phyloP scores from a whole-genome alignment of 1,140 invertebrate species.

The Saccostrea glomerata region DNA sequence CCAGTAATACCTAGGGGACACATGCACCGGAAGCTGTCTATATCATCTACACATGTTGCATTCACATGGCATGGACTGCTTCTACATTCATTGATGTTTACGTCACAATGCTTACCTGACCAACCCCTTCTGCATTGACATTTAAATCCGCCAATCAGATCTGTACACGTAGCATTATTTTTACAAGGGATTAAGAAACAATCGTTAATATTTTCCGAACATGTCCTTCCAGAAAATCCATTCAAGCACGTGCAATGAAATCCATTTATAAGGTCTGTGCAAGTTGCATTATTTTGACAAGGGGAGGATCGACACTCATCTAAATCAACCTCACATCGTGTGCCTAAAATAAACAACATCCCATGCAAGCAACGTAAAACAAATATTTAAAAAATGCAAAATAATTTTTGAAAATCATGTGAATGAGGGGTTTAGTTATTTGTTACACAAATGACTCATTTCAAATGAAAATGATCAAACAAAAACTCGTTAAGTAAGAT shows the following conservation, averaged over 20 bases:
- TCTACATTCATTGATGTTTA: conserved; percentile 51
- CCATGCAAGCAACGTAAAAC: conserved; percentile 31
- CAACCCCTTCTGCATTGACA: conserved; percentile 82
- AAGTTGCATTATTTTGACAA: conserved; percentile 30
- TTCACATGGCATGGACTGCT: conserved; percentile 62
- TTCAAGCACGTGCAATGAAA: conserved; percentile 12
- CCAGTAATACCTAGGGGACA: conserved; percentile 96
- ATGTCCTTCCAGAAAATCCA: conserved; percentile 31
- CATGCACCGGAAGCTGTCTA: conserved; percentile 89
- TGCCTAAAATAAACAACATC: conserved; percentile 37
- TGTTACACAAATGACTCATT: no score
- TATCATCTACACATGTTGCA: conserved; percentile 66
- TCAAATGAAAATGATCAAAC: no score
- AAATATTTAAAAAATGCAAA: neutral
- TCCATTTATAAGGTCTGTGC: conserved; percentile 8
- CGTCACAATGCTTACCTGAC: conserved; percentile 66
- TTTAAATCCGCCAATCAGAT: conserved; percentile 43
- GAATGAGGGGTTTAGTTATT: no score
- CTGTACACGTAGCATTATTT: conserved; percentile 59
- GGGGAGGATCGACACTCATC: conserved; percentile 33
- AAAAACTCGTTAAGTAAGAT: no score
- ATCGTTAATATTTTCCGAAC: neutral
- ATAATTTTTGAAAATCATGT: no score
- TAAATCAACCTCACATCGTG: conserved; percentile 48
- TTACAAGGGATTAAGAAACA: conserved; percentile 26